A percentile compares a stretch with the other conserved stretches of the same genome.
Conservation (phyloP, 1,140 invertebrate genomes). For the Diprion similis region DNA sequence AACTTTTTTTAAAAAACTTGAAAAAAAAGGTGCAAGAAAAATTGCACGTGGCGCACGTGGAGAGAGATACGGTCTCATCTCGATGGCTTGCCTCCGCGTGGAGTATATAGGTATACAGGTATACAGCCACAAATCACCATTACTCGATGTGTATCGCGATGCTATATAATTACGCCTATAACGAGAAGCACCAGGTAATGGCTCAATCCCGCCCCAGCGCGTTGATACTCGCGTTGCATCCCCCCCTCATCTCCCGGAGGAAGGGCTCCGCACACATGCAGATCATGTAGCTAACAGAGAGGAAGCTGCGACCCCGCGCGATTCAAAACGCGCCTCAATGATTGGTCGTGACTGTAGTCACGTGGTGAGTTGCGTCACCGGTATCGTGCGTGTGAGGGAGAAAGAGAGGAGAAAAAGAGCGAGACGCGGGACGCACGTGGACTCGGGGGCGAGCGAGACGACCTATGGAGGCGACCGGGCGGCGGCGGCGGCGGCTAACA, state of each 20-base stretch:
- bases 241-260: conserved; percentile 6
- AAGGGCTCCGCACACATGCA: not conserved
- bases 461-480: conserved; percentile 24
- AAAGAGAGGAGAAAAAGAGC: not conserved
- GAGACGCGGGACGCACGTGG: not conserved
- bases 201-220: conserved; percentile 60
- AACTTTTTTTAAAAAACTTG: too few relatives aligned
- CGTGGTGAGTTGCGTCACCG: conserved; percentile 41
- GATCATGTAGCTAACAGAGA: conserved; percentile 19
- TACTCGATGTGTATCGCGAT: conserved; percentile 61
- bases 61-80: not conserved
- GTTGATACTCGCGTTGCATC: conserved; percentile 35
- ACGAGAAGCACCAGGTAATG: conserved; percentile 60
- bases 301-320: conserved; percentile 38
- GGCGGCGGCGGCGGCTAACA: conserved; percentile 53
- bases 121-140: conserved; percentile 58
- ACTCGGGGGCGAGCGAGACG: conserved; percentile 1
- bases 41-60: conserved; percentile 7
- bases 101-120: not conserved
- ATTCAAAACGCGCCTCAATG: conserved; percentile 37
- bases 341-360: conserved; percentile 38
- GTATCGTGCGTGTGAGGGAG: conserved; percentile 24
- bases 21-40: conserved; percentile 10
- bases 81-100: not conserved
- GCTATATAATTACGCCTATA: conserved; percentile 63